Percentiles rank a stretch among this genome's conserved stretches.
Conservation (phyloP, 2,888 invertebrate species). For the Trisateles emortualis region DNA sequence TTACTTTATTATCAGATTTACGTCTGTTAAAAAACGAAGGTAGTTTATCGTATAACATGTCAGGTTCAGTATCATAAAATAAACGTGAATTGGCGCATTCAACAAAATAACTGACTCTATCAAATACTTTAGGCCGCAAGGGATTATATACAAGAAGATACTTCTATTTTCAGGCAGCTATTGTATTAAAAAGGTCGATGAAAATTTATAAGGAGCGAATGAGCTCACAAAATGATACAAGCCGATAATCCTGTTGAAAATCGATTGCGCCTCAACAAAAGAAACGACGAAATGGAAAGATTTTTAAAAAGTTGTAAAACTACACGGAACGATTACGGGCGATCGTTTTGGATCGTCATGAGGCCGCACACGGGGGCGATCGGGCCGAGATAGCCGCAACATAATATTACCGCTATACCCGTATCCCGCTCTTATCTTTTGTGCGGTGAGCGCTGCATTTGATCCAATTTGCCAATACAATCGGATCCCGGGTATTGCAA, state of each 20-base stretch:
- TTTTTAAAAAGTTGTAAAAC: constrained; percentile 59
- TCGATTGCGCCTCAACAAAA: constrained; percentile 55
- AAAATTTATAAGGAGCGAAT: constrained; percentile 45
- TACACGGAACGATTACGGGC: constrained; percentile 60
- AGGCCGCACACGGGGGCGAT: constrained; percentile 60
- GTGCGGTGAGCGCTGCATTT: constrained; percentile 84
- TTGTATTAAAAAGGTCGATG: constrained; percentile 43
- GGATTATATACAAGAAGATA: constrained; percentile 22
- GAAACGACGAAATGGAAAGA: constrained; percentile 57
- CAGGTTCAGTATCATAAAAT: constrained; percentile 3
- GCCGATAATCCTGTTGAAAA: constrained; percentile 55
- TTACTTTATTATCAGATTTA: constrained; percentile 63
- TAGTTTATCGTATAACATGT: constrained; percentile 12
- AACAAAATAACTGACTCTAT: constrained; percentile 8
- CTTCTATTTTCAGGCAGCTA: constrained; percentile 22
- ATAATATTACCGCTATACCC: constrained; percentile 72
- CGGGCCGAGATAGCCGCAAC: constrained; percentile 69
- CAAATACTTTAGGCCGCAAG: constrained; percentile 1
- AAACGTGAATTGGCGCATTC: not conserved
- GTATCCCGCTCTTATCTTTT: constrained; percentile 82
- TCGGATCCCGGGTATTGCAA: constrained; percentile 84
- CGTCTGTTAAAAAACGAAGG: constrained; percentile 45
- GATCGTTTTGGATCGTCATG: constrained; percentile 56
- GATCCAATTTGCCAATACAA: constrained; percentile 87
- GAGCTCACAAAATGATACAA: constrained; percentile 47